Conservation (phyloP, 2,888 invertebrate genomes). For the Tachina fera region DNA sequence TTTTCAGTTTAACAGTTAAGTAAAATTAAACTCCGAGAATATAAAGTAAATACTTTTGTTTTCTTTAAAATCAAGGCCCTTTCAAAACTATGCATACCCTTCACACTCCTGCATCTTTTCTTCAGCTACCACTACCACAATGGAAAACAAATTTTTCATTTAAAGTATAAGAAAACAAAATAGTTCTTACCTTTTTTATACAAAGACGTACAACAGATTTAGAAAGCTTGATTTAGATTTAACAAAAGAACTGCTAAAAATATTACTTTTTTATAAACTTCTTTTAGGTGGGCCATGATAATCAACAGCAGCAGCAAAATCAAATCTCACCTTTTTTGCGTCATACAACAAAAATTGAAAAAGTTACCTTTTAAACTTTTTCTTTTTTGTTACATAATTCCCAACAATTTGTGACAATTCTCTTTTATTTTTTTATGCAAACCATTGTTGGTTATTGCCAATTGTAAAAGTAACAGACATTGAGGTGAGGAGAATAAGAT, state of each 20-base stretch:
- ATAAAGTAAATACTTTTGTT: too few species aligned
- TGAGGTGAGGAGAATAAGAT: conserved; percentile 1
- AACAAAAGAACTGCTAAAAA: conserved; percentile 45
- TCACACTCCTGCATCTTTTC: too few species aligned
- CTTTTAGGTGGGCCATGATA: conserved; percentile 36
- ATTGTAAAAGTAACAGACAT: conserved; percentile 20
- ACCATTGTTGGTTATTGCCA: conserved; percentile 49
- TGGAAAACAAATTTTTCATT: conserved; percentile 28
- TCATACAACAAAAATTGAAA: conserved; percentile 5
- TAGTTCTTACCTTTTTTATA: neutral
- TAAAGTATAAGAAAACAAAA: conserved; percentile 9
- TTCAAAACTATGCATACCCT: neutral
- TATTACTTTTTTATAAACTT: conserved; percentile 40
- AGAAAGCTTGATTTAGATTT: conserved; percentile 36
- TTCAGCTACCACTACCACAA: neutral
- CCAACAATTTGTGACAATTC: conserved; percentile 65
- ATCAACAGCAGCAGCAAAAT: conserved; percentile 40
- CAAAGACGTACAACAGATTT: conserved; percentile 5
- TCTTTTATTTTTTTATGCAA: conserved; percentile 8
- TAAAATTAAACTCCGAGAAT: too few species aligned
- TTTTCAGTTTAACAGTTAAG: too few species aligned
- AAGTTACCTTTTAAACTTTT: conserved; percentile 51
- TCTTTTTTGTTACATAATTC: conserved; percentile 43
- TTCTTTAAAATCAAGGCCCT: neutral
- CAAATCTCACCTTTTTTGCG: conserved; percentile 38